Conservation (phyloP, 2,113 vertebrate genomes). For the Ia io region DNA sequence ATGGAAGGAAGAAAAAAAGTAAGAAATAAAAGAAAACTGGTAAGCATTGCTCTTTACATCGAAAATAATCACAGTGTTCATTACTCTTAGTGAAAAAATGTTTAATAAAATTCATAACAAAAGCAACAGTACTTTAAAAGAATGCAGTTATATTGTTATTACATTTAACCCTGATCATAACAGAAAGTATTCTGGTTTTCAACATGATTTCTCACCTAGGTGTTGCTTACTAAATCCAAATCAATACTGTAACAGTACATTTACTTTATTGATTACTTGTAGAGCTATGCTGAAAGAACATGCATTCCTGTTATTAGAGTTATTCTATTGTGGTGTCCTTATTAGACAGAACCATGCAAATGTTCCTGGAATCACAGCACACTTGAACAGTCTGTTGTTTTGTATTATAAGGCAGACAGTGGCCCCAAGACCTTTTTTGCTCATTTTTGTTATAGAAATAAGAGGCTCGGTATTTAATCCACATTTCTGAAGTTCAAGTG, state of each 20-base stretch:
- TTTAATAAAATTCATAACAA: neutral
- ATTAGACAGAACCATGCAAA: neutral
- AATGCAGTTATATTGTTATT: neutral
- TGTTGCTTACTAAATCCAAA: neutral
- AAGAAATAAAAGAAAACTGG: neutral
- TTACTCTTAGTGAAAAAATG: neutral
- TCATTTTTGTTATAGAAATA: neutral
- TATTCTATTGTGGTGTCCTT: neutral
- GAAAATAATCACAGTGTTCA: neutral
- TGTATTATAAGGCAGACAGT: neutral
- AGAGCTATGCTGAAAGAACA: neutral
- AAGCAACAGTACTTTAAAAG: neutral
- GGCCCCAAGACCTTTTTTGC: neutral
- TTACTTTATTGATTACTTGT: neutral
- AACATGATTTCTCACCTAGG: neutral
- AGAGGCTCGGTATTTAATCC: neutral
- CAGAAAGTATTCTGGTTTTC: neutral
- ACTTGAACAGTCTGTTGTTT: neutral
- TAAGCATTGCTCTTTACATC: neutral
- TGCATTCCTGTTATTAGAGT: neutral
- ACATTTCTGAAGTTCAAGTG: neutral
- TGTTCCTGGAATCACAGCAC: neutral
- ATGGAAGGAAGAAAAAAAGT: neutral
- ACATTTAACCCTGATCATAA: neutral
- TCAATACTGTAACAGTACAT: neutral